A percentile compares a stretch with the other conserved stretches of the same genome.
Conservation (phyloP, 2,888 invertebrate species). For the Drosophila neonasuta region DNA sequence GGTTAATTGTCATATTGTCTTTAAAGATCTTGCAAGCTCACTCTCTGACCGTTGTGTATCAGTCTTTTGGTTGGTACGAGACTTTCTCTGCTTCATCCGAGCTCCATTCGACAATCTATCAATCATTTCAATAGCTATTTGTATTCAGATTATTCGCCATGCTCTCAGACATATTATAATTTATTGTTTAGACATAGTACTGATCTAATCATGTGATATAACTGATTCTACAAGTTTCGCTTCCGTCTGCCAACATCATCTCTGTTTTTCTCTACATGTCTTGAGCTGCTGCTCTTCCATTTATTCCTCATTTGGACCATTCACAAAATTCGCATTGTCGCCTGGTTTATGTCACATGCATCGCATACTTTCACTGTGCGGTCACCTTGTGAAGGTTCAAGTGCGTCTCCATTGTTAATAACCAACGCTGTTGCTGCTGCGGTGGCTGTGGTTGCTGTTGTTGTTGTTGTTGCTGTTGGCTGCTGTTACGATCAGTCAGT, state of each 20-base stretch:
- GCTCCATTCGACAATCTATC: constrained; percentile 20
- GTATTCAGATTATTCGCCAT: constrained; percentile 9
- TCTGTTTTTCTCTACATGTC: neutral
- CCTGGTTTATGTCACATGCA: constrained; percentile 58
- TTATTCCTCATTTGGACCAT: constrained; percentile 7
- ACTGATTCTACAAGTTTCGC: constrained; percentile 32
- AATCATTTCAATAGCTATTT: constrained; percentile 36
- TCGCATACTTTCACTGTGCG: constrained; percentile 66
- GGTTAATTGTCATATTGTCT: constrained; percentile 11
- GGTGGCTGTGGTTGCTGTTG: neutral
- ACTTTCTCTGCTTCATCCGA: constrained; percentile 43
- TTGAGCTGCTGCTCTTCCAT: neutral
- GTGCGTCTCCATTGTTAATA: constrained; percentile 55
- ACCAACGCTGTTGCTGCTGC: neutral
- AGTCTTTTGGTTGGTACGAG: constrained; percentile 27
- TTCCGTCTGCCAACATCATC: neutral
- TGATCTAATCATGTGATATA: constrained; percentile 6
- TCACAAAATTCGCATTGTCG: constrained; percentile 29
- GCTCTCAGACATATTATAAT: constrained; percentile 12
- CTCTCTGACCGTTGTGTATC: neutral
- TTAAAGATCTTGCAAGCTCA: constrained; percentile 10
- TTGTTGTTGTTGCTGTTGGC: neutral
- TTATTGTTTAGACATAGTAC: constrained; percentile 1
- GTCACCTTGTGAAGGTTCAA: constrained; percentile 72
- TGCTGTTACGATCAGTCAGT: constrained; percentile 9